Base-by-base conservation (phyloP, 1,140 invertebrate genomes). In the Ptiloglossa arizonensis region DNA sequence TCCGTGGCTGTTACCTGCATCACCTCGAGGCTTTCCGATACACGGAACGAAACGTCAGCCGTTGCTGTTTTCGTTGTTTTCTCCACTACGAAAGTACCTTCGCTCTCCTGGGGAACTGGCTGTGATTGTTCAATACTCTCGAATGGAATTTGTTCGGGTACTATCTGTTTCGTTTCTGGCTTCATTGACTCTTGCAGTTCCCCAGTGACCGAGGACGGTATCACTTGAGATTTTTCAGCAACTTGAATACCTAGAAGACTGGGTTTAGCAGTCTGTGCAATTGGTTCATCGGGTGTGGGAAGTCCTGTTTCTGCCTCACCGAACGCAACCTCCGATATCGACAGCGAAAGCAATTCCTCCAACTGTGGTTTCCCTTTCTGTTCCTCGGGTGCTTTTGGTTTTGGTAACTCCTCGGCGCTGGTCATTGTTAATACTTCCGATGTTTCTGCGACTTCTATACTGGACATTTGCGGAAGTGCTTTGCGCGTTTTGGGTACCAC, bases 1-100 rank as follows among this genome's bases (percentile, higher is more conserved):
- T 93, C 92, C 38, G 87, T 86, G 0, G 82, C 41, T 0, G 81
- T 89, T 24, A 92, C 70, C 83, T 93, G 87, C 0, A 85, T 90
- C 13, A 93, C 71, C 83, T 89, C 87, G 2, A 92, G 6, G 56
- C 88, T 67, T 68, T 91, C 87, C 0, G 85, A 87, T n/a, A 81
- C 76, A 35, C 87, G 78, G 57, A 90, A 90, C 32, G 78, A 66
- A 13, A 92, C 57, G 4, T 90, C 83, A 3, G 90, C 91, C 19
- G 82, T 79, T 11, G 54, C 87, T 2, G 67, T 59, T 9, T 86
- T 67, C 3, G 64, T 63, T 38, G 80, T 85, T 66, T 81, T 81
- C 24, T 87, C 80, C 0, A 80, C 67, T 29, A 70, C 22, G n/a
- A 92, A 70, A 0, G n/a, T 50, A 2, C 50, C 75, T 64, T 92